Evolutionary conservation across 1,140 invertebrate genomes (phyloP), one percentile per base, ranked within the genome.

Genomic region (Pollicipes pollicipes): DNA sequence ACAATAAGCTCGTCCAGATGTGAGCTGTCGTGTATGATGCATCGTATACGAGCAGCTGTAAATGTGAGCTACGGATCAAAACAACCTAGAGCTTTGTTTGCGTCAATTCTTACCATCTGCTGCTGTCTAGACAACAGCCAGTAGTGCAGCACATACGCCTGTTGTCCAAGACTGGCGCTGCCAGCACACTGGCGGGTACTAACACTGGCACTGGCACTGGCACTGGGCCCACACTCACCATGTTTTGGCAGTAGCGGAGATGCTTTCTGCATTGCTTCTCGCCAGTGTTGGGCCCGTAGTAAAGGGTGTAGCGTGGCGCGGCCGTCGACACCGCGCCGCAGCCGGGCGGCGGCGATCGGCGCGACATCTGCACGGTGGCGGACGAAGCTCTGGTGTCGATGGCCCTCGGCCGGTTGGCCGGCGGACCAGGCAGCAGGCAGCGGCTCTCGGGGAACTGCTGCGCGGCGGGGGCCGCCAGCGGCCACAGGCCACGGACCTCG

Each of bases 291-390:
- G 82, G 76, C 27, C 10, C 27, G 64, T 67, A 73, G 67, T 37
- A 30, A 21, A 70, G 69, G 3, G 35, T 70, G 37, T 70, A 70
- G n/a, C 69, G 77, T 77, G 79, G 77, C 29, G 75, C 68, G 76
- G 78, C 30, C 74, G 74, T 79, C 77, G 64, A 80, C 79, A 31
- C 80, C 75, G 37, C 77, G 77, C 70, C 84, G 86, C 26, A 88
- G 76, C 74, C 87, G 83, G 28, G 87, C 77, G 45, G 82, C 79
- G 75, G 85, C 86, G 30, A 88, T 79, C 0, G 80, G 74, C 63
- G 77, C 75, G 24, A 72, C 71, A 37, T 72, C 58, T 70, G 69
- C 69, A 70, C 30, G 64, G 2, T 21, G 45, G 24, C 45, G 6
- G 45, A 17, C 45, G 45, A 58, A 10, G 45, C 45, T 58, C 2